Base-by-base conservation (phyloP, 2,797 vertebrate species). In the Sylvia borin region DNA sequence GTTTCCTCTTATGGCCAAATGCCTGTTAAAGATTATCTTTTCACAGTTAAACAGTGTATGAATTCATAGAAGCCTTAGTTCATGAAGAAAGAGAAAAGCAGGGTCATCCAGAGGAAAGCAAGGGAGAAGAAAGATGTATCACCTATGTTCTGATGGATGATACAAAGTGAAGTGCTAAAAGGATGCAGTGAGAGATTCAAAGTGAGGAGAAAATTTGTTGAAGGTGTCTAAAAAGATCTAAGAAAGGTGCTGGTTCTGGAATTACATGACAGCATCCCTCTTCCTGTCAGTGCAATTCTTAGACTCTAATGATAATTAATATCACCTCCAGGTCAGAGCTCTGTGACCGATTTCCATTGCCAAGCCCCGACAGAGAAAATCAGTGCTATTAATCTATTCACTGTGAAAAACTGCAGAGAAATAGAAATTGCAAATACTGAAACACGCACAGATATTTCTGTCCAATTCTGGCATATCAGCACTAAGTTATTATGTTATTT, bases 271-370 rank as follows among this genome's bases (percentile, higher is more conserved):
- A 91, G 8, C 26, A 61, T 45, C 25, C 17, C 24, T 87, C 91
- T 78, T 95, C 34, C 38, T 74, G 45, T 62, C 75, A 75, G 19
- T 36, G 31, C 11, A 76, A 2, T 78, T 83, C 68, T 90, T 54
- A 80, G 60, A 50, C 61, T 88, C 66, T 81, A 91, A 77, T 78
- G 62, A 77, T 90, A 94, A 92, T 80, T 76, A 71, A 65, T 72
- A 47, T 85, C 61, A 80, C 34, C 31, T 77, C 22, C 36, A 80
- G 70, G 70, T 88, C 75, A 73, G 54, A 81, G 11, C 36, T 75
- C 31, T 60, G 8, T 72, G 70, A 85, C 45, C 4, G 0, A 80
- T 93, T 91, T 80, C 62, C 34, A 65, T 55, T 92, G 81, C 82
- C 38, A 62, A 43, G 34, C 9, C 57, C 54, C 29, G 4, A 22